phyloP scores from a whole-genome alignment of 2,888 invertebrate genomes.

The Cryptus armator region DNA sequence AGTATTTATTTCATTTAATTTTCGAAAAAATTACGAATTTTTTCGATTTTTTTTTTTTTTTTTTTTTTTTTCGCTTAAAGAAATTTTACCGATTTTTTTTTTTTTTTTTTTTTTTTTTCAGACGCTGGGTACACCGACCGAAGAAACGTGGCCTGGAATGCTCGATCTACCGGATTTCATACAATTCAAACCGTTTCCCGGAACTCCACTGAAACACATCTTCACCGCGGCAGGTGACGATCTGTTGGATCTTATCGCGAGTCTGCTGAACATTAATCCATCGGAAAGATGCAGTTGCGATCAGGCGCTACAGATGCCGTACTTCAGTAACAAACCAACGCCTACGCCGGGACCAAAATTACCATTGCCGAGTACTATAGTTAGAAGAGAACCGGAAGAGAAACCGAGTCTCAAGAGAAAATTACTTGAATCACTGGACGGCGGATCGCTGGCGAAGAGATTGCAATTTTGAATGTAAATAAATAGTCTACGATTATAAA shows the following conservation, averaged over 20 bases:
- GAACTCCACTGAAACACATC: slow-evolving; percentile 95
- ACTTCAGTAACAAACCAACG: slow-evolving; percentile 96
- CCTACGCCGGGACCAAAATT: slow-evolving; percentile 94
- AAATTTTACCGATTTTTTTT: background rate
- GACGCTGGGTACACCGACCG: slow-evolving; percentile 95
- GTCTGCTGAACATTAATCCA: slow-evolving; percentile 93
- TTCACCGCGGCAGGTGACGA: slow-evolving; percentile 98
- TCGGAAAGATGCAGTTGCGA: slow-evolving; percentile 92
- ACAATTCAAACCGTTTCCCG: slow-evolving; percentile 94
- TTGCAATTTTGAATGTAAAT: slow-evolving; percentile 87
- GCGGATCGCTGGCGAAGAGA: slow-evolving; percentile 89
- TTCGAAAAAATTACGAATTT: background rate
- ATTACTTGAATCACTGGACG: slow-evolving; percentile 90
- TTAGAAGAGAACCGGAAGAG: slow-evolving; percentile 88
- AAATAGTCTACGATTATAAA: background rate
- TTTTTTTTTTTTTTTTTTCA: slow-evolving; percentile 70
- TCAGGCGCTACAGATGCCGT: slow-evolving; percentile 94
- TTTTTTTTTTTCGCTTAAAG: too few relatives aligned
- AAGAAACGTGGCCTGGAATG: slow-evolving; percentile 96
- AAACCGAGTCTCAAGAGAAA: slow-evolving; percentile 92
- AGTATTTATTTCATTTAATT: slow-evolving; percentile 84
- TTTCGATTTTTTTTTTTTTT: background rate
- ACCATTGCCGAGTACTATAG: slow-evolving; percentile 90
- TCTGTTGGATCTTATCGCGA: slow-evolving; percentile 92
- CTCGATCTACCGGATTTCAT: slow-evolving; percentile 95